Conservation (phyloP, 2,888 invertebrate species). For the Eudemis profundana region DNA sequence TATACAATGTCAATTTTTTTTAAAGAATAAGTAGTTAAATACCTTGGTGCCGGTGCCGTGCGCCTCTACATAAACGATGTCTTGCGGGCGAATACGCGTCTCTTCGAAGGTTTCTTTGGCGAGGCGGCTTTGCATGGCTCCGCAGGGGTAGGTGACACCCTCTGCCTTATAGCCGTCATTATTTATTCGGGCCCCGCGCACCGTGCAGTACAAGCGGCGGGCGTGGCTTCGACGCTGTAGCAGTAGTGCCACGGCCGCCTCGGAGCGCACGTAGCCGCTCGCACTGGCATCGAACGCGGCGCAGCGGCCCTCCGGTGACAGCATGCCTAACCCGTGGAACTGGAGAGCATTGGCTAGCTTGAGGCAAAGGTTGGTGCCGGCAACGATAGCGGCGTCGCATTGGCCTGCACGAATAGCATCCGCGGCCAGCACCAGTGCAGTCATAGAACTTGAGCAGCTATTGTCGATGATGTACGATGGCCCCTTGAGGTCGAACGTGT, state of each 20-base stretch:
- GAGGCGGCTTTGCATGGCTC: constrained; percentile 91
- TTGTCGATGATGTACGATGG: constrained; percentile 98
- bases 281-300: constrained; percentile 97
- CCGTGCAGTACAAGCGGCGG: constrained; percentile 93
- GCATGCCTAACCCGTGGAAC: constrained; percentile 97
- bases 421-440: constrained; percentile 95
- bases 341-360: constrained; percentile 95
- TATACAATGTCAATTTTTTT: too few relatives aligned
- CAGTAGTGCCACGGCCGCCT: constrained; percentile 92
- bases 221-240: constrained; percentile 92
- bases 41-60: constrained; percentile 99
- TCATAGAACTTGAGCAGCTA: constrained; percentile 97
- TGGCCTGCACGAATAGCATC: constrained; percentile 93
- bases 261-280: constrained; percentile 96
- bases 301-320: constrained; percentile 96
- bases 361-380: too few relatives aligned
- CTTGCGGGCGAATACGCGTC: constrained; percentile 91
- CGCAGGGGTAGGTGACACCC: constrained; percentile 94
- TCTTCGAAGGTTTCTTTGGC: constrained; percentile 95
- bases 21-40: not conserved
- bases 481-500: constrained; percentile 95
- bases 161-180: constrained; percentile 96
- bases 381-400: constrained; percentile 98
- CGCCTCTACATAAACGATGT: constrained; percentile 97
- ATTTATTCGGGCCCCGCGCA: too few relatives aligned